A percentile compares a stretch with the other conserved stretches of the same genome.
phyloP scores from a whole-genome alignment of 2,888 invertebrate species.

The Leuctra nigra region DNA sequence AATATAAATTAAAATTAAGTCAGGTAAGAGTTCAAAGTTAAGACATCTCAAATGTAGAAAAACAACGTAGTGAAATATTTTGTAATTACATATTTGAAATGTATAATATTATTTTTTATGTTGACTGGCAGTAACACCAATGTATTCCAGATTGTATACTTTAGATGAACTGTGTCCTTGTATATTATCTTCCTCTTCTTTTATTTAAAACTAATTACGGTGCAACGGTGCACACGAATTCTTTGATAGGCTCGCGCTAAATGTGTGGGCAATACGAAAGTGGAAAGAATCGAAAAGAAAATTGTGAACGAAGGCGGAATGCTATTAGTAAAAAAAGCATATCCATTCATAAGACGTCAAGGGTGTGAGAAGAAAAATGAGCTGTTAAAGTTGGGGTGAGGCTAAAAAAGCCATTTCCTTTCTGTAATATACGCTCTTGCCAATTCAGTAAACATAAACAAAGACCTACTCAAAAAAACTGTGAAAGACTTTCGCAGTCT shows the following conservation, averaged over 20 bases:
- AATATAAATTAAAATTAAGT: too few species aligned
- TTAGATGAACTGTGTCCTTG: too few species aligned
- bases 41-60: too few species aligned
- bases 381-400: conserved; percentile 22
- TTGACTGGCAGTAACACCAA: too few species aligned
- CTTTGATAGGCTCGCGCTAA: background rate
- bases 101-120: too few species aligned
- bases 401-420: conserved; percentile 24
- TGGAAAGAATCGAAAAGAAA: conserved; percentile 21
- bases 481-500: conserved; percentile 17
- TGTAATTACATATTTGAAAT: too few species aligned
- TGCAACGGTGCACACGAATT: conserved; percentile 7
- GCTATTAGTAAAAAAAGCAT: conserved; percentile 17
- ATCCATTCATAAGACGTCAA: conserved; percentile 23
- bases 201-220: background rate
- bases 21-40: too few species aligned
- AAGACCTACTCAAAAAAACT: conserved; percentile 18
- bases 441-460: conserved; percentile 28
- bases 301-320: conserved; percentile 19
- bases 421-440: conserved; percentile 25
- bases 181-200: too few species aligned
- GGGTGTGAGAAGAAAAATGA: conserved; percentile 25
- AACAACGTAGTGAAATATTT: too few species aligned
- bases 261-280: conserved; percentile 11
- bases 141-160: too few species aligned